These are phyloP conservation scores for Leucozona laternaria DNA, from an alignment of 2,888 invertebrate species.

Conservation along the genomic window DNA sequence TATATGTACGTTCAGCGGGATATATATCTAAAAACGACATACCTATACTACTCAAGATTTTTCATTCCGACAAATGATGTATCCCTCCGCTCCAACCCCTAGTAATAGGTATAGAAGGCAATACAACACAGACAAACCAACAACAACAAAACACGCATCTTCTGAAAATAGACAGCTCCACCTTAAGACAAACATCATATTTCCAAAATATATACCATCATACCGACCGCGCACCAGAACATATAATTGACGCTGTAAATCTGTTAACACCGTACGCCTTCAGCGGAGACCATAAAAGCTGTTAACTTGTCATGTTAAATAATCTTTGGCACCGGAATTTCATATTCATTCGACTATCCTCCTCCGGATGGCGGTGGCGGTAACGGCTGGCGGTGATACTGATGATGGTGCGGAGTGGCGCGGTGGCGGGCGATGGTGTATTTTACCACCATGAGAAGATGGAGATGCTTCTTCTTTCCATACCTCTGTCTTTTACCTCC, in stretches of 20 bases:
- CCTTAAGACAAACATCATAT: slow-evolving; percentile 69
- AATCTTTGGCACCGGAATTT: slow-evolving; percentile 75
- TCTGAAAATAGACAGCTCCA: slow-evolving; percentile 70
- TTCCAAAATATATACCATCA: slow-evolving; percentile 43
- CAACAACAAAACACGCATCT: slow-evolving; percentile 50
- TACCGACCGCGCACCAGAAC: slow-evolving; percentile 49
- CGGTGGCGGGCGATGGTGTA: slow-evolving; percentile 17
- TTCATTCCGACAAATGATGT: slow-evolving; percentile 36
- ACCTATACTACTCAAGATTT: slow-evolving; percentile 29
- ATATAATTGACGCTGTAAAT: slow-evolving; percentile 76
- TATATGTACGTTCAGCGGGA: neutral
- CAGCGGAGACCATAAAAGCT: slow-evolving; percentile 76
- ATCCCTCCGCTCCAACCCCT: neutral
- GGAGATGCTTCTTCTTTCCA: slow-evolving; percentile 23
- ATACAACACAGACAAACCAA: slow-evolving; percentile 35
- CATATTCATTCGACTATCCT: slow-evolving; percentile 68
- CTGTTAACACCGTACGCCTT: slow-evolving; percentile 75
- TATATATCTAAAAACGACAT: slow-evolving; percentile 5
- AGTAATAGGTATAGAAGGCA: neutral
- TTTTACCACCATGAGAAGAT: slow-evolving; percentile 16
- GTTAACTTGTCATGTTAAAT: slow-evolving; percentile 76
- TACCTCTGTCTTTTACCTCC: slow-evolving; percentile 19
- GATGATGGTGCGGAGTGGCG: no score
- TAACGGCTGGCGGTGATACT: neutral
- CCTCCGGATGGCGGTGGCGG: neutral